These are phyloP conservation scores for Adoxophyes honmai DNA, from an alignment of 1,140 invertebrate genomes.

Conservation along the genomic window DNA sequence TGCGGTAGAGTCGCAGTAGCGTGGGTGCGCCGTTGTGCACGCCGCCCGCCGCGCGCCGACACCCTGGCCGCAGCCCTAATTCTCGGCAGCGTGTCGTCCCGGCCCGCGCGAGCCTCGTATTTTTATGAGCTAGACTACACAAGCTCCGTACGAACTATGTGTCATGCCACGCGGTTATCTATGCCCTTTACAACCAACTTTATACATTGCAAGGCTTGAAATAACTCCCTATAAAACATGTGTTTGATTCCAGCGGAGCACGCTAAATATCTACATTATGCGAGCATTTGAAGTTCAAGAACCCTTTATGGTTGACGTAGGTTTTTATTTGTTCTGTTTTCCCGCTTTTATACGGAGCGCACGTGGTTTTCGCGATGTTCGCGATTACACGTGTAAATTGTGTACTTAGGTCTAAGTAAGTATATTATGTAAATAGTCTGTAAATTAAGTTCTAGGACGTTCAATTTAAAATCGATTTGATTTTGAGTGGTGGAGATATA, in stretches of 20 bases:
- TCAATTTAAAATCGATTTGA: no score
- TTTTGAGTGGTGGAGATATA: no score
- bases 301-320: not conserved
- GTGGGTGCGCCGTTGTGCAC: no score
- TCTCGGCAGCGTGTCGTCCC: not conserved
- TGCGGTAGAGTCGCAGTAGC: no score
- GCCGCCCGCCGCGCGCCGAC: no score
- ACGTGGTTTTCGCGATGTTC: no score
- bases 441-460: no score
- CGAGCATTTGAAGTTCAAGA: slow-evolving; percentile 7
- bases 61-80: no score
- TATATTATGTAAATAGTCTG: no score
- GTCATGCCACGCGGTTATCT: slow-evolving; percentile 13
- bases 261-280: slow-evolving; percentile 15
- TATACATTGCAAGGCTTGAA: slow-evolving; percentile 3
- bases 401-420: no score
- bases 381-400: no score
- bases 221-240: slow-evolving; percentile 13
- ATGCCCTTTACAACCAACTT: not conserved
- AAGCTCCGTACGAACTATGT: not conserved
- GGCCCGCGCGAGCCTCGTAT: not conserved
- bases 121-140: slow-evolving; percentile 36
- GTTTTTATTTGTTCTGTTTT: not conserved
- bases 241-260: slow-evolving; percentile 1
- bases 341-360: no score